Percentiles rank a stretch among this genome's conserved stretches.
Evolutionary conservation across 2,888 invertebrate species (phyloP).

Genomic region (Proisotoma minuta): DNA sequence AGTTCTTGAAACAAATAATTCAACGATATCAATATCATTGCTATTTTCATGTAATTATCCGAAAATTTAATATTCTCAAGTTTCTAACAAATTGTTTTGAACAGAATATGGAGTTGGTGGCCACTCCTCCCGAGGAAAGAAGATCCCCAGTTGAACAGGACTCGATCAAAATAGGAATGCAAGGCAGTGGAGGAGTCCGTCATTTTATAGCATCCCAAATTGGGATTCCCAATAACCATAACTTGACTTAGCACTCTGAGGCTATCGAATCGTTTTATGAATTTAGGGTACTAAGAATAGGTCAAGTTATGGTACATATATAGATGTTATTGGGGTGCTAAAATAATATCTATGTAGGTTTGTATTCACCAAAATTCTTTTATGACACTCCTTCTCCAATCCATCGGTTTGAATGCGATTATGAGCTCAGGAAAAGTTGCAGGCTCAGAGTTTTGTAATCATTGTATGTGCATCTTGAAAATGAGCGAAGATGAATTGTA

Average conservation of each 20-base stretch:
- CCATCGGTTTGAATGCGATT: conserved; percentile 32
- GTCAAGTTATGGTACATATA: no score
- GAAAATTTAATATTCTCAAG: not conserved
- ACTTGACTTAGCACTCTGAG: no score
- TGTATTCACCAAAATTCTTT: conserved; percentile 39
- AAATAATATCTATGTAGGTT: no score
- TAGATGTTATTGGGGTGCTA: no score
- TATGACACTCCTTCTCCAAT: conserved; percentile 23
- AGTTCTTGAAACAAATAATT: conserved; percentile 20
- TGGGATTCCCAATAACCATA: no score
- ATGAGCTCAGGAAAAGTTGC: conserved; percentile 26
- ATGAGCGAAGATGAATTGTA: conserved; percentile 27
- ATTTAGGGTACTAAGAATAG: no score
- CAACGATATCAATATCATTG: conserved; percentile 16
- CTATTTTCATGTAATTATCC: conserved; percentile 19
- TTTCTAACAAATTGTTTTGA: not conserved
- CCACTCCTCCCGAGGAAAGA: conserved; percentile 15
- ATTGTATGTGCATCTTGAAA: conserved; percentile 33
- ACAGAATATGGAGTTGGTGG: conserved; percentile 24
- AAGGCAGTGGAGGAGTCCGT: conserved; percentile 34
- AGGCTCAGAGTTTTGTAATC: conserved; percentile 29
- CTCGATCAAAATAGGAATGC: conserved; percentile 16
- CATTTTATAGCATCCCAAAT: no score
- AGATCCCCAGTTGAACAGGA: conserved; percentile 15
- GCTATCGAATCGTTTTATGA: no score